A percentile compares a stretch with the other conserved stretches of the same genome.
Evolutionary conservation across 2,888 invertebrate species (phyloP).

Genomic region (Chrysomela aeneicollis): DNA sequence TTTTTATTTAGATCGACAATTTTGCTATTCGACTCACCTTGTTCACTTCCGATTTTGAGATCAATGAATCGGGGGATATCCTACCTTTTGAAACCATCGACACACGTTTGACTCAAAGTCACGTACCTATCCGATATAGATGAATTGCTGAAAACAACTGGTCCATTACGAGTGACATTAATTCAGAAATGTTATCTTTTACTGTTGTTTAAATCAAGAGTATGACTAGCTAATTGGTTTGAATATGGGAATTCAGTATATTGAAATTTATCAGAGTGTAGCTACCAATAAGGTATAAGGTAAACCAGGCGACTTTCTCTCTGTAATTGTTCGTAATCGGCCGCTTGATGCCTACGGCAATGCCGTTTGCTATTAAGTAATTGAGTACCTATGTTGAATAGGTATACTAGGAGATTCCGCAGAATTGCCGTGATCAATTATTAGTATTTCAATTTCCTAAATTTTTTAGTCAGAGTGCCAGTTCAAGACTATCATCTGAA

Average conservation of each 20-base stretch:
- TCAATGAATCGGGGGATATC: not conserved
- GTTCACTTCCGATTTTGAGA: not conserved
- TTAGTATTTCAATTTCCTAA: too few species aligned
- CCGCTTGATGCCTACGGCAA: not conserved
- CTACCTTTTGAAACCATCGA: not conserved
- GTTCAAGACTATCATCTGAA: too few species aligned
- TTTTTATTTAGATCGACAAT: too few species aligned
- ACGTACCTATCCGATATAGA: not conserved
- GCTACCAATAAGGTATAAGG: not conserved
- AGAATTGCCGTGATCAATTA: too few species aligned
- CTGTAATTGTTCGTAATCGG: not conserved
- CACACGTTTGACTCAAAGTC: not conserved
- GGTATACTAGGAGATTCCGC: too few species aligned
- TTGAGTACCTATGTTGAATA: too few species aligned
- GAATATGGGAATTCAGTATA: conserved; percentile 9
- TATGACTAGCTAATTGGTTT: conserved; percentile 5
- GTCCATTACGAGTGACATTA: conserved; percentile 10
- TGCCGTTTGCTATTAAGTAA: not conserved
- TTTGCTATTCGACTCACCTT: not conserved
- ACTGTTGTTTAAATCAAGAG: conserved; percentile 18
- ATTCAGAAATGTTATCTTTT: not conserved
- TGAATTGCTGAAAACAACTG: conserved; percentile 9
- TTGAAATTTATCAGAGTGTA: conserved; percentile 19
- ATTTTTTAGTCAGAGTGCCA: too few species aligned
- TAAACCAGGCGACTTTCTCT: conserved; percentile 15